phyloP scores from a whole-genome alignment of 2,113 vertebrate species.

The Corydoras sp. region DNA sequence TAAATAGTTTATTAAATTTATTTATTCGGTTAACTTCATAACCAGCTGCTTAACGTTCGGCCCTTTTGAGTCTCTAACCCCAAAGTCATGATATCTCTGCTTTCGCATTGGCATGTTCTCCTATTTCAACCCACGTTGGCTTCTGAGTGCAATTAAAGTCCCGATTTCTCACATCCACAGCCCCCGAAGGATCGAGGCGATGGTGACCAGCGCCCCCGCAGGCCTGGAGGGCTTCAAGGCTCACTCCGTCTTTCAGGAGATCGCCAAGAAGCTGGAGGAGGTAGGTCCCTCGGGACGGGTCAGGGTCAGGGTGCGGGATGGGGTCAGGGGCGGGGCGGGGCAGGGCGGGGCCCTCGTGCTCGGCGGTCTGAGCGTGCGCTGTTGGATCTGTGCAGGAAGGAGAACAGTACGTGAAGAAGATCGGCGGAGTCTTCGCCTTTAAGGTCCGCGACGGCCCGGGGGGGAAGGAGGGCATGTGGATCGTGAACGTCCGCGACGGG shows the following conservation, averaged over 20 bases:
- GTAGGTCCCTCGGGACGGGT: slow-evolving; percentile 59
- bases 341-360: no score
- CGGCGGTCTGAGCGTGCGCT: not conserved
- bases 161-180: slow-evolving; percentile 41
- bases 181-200: slow-evolving; percentile 54
- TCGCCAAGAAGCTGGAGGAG: slow-evolving; percentile 89
- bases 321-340: no score
- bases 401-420: slow-evolving; percentile 90
- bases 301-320: accelerated
- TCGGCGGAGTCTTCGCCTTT: slow-evolving; percentile 90
- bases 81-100: no score
- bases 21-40: no score
- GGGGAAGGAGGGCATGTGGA: slow-evolving; percentile 85
- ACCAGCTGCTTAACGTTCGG: no score
- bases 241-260: slow-evolving; percentile 84
- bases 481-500: slow-evolving; percentile 91
- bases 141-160: no score
- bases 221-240: slow-evolving; percentile 82
- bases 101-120: no score
- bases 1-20: no score
- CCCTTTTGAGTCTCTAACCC: no score
- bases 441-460: slow-evolving; percentile 87
- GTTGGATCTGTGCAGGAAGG: slow-evolving; percentile 73
- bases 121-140: no score
- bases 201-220: slow-evolving; percentile 61